A percentile compares a stretch with the other conserved stretches of the same genome.
These are phyloP conservation scores for Vandiemenella viatica DNA, from an alignment of 2,888 invertebrate genomes.

Conservation along the genomic window DNA sequence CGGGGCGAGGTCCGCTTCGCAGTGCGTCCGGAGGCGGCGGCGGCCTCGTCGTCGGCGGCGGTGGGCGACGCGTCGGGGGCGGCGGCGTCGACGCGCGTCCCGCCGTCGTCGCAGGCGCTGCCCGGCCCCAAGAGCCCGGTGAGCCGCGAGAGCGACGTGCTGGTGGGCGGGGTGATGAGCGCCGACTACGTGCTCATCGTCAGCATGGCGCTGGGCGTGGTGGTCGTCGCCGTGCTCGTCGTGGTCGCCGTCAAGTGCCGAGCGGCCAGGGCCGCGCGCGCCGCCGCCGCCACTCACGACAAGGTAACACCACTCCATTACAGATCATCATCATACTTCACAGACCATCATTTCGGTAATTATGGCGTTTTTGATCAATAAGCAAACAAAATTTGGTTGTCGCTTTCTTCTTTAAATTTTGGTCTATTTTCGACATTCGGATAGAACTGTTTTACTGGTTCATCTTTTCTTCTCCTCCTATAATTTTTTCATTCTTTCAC, in stretches of 20 bases:
- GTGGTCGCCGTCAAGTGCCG: conserved; percentile 41
- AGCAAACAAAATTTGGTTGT: too few relatives aligned
- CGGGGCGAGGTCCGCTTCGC: conserved; percentile 47
- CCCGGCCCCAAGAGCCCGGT: conserved; percentile 49
- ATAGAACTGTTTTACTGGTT: too few relatives aligned
- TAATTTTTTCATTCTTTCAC: too few relatives aligned
- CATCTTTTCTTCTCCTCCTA: too few relatives aligned
- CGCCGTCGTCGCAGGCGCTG: background rate
- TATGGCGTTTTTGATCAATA: too few relatives aligned
- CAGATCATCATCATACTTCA: too few relatives aligned
- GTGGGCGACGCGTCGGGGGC: conserved; percentile 4
- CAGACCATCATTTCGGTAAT: too few relatives aligned
- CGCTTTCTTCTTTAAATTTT: too few relatives aligned
- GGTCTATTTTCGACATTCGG: too few relatives aligned
- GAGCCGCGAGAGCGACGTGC: conserved; percentile 35
- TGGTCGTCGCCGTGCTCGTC: conserved; percentile 34
- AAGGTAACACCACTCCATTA: too few relatives aligned
- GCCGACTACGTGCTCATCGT: conserved; percentile 47
- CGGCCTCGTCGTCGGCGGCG: background rate
- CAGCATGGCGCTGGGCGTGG: conserved; percentile 39
- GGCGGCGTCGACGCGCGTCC: too few relatives aligned
- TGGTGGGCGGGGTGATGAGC: conserved; percentile 41
- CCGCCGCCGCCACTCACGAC: conserved; percentile 32
- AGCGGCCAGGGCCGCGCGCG: conserved; percentile 35
- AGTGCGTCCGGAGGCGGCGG: conserved; percentile 26